These are phyloP conservation scores for Cosmorhoe ocellata DNA, from an alignment of 2,888 invertebrate species.

Conservation along the genomic window DNA sequence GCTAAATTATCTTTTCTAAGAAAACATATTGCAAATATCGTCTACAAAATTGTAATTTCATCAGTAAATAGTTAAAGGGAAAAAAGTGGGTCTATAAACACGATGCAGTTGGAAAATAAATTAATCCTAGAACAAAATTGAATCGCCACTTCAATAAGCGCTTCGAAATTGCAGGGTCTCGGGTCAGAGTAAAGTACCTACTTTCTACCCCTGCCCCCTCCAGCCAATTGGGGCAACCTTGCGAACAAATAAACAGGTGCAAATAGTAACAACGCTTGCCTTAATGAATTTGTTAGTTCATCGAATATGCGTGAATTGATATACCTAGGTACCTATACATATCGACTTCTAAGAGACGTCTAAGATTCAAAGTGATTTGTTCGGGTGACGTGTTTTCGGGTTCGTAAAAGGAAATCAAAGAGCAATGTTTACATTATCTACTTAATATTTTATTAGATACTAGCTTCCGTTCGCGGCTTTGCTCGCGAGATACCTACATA, in stretches of 20 bases:
- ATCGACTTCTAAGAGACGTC: slow-evolving; percentile 4
- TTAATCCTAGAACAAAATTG: slow-evolving; percentile 11
- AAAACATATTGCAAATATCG: too few relatives aligned
- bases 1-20: too few relatives aligned
- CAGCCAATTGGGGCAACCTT: slow-evolving; percentile 17
- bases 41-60: too few relatives aligned
- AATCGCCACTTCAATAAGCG: slow-evolving; percentile 17
- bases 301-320: slow-evolving; percentile 3
- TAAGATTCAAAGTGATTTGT: background rate
- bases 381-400: background rate
- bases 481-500: too few relatives aligned
- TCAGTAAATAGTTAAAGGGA: too few relatives aligned
- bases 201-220: slow-evolving; percentile 1
- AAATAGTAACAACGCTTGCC: slow-evolving; percentile 7
- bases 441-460: too few relatives aligned
- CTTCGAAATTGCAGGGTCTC: slow-evolving; percentile 18
- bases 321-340: too few relatives aligned
- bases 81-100: background rate
- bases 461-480: too few relatives aligned
- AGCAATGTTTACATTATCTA: too few relatives aligned
- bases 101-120: slow-evolving; percentile 15
- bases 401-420: background rate
- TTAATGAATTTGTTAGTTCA: slow-evolving; percentile 8
- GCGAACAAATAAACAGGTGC: slow-evolving; percentile 22
- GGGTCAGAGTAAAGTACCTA: slow-evolving; percentile 5